Evolutionary conservation across 37 sponge, comb jelly and placozoan genomes (phyloP).

Genomic region (Spongilla lacustris): DNA sequence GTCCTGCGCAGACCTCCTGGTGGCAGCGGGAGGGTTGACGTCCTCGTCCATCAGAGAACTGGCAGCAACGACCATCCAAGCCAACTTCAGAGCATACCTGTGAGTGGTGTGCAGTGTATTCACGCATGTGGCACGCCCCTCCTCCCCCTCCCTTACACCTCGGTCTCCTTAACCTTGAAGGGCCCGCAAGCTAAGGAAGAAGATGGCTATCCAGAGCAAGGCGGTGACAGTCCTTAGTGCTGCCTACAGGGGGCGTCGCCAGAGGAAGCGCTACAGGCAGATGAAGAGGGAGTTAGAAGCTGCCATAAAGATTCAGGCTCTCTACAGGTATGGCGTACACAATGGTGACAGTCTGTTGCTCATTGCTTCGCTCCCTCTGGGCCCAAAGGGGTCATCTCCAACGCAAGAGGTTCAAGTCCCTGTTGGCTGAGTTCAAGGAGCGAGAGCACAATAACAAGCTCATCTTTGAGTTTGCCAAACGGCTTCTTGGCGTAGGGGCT

Average conservation of each 20-base stretch:
- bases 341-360: background rate
- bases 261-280: constrained; percentile 26
- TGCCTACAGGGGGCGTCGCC: constrained; percentile 24
- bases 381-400: constrained; percentile 40
- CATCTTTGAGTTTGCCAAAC: constrained; percentile 42
- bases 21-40: constrained; percentile 41
- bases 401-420: constrained; percentile 21
- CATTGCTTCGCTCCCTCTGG: background rate
- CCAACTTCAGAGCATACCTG: constrained; percentile 71
- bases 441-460: constrained; percentile 16
- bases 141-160: background rate
- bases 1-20: constrained; percentile 46
- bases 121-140: background rate
- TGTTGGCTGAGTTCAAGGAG: constrained; percentile 18
- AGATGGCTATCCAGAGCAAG: constrained; percentile 1
- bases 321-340: constrained; percentile 23
- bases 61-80: constrained; percentile 72
- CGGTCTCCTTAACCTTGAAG: no score
- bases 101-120: background rate
- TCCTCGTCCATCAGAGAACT: constrained; percentile 32
- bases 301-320: constrained; percentile 51
- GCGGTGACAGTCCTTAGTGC: constrained; percentile 54
- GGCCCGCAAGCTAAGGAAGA: constrained; percentile 15
- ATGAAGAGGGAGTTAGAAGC: constrained; percentile 37
- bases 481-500: background rate